These are phyloP conservation scores for Pinctada fucata DNA, from an alignment of 2,888 invertebrate species.

Conservation along the genomic window DNA sequence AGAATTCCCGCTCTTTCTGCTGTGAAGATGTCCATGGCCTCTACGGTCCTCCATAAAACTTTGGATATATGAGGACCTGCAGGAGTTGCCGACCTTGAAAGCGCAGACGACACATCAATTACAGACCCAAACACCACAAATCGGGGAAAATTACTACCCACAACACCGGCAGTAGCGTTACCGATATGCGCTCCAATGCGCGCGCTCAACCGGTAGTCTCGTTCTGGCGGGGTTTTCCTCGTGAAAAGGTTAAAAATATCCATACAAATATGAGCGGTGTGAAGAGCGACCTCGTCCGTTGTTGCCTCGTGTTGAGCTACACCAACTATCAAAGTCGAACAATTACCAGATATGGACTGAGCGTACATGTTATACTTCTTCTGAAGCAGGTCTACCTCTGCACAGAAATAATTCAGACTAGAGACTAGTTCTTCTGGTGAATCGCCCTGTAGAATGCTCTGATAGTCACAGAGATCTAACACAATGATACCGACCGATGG, in stretches of 20 bases:
- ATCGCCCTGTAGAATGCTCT: not conserved
- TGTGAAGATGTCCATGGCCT: conserved; percentile 15
- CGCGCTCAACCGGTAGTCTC: not conserved
- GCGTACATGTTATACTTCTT: conserved; percentile 9
- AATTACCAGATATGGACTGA: conserved; percentile 7
- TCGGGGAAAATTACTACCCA: conserved; percentile 5
- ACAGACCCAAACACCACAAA: conserved; percentile 28
- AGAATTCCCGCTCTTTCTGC: conserved; percentile 24
- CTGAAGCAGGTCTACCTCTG: conserved; percentile 2
- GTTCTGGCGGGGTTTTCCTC: not conserved
- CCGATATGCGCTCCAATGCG: conserved; percentile 25
- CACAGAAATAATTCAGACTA: conserved; percentile 6
- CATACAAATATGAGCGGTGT: conserved; percentile 25
- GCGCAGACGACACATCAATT: conserved; percentile 5
- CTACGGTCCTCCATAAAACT: conserved; percentile 5
- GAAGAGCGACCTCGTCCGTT: conserved; percentile 6
- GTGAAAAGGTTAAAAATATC: conserved; percentile 6
- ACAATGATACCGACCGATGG: conserved; percentile 6
- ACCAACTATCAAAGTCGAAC: conserved; percentile 15
- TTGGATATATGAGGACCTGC: conserved; percentile 12
- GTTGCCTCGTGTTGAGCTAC: conserved; percentile 4
- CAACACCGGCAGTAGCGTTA: conserved; percentile 10
- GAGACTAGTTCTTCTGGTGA: not conserved
- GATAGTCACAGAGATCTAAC: conserved; percentile 2
- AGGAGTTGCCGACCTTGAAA: conserved; percentile 22